Evolutionary conservation across 92 coral and sea anemone species (phyloP), one percentile per base, ranked within the genome.

Genomic region (Epizoanthus scotinus): DNA sequence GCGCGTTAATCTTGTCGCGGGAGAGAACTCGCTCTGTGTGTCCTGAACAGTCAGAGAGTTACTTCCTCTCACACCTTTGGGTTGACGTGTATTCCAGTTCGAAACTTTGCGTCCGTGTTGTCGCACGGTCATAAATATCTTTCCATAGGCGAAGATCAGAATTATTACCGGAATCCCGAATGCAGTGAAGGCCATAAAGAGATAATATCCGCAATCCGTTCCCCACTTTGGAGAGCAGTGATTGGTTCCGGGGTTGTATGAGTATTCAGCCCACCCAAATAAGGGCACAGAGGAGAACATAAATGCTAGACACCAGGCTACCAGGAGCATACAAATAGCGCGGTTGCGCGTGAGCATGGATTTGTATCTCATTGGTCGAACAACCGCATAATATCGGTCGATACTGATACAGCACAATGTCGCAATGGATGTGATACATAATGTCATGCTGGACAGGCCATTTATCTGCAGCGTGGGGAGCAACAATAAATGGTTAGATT

Each of bases 381-480:
- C 95, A 49, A 93, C 99, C 2, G 97, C 97, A 71, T 85, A 86
- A 83, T 93, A 95, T 26, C 99, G 92, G 69, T 95, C 99, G 19
- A 94, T 89, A 22, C 95, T 95, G 81, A 95, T 90, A 27, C 98
- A 95, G 62, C 94, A 86, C 63, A 95, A 83, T 10, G 99, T 95
- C 49, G 90, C 87, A 70, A 95, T 87, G 25, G 90, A 88, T 18
- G 91, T 89, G 59, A 91, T 86, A 57, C 92, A 92, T 5, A 95
- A 70, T n/a, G 85, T 89, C 77, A 89, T 90, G 27, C 89, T 86
- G 42, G 97, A 83, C 85, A 95, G 78, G 0, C 99, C 99, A 79
- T 95, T 95, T 22, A 95, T 62, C 99, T 95, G 77, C 9, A n/a
- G 85, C 56, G 20, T 38, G 52, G 52, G 15, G 15, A 44, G 1